Base-by-base conservation (phyloP, 2,888 invertebrate genomes). In the Spisula solida region DNA sequence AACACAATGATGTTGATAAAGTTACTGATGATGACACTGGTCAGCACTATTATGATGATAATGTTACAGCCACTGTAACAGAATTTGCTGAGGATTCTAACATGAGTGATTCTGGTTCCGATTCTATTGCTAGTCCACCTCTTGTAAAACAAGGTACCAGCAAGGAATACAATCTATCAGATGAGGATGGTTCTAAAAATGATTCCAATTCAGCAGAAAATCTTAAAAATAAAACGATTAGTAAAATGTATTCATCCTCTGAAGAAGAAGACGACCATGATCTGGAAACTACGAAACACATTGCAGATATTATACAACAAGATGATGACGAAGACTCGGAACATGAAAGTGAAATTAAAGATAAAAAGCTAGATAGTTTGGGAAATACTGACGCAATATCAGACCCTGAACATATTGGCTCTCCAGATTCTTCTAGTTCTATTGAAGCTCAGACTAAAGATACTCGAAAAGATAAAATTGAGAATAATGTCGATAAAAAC, bases 161-260 rank as follows among this genome's bases (percentile, higher is more conserved):
- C 25, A 20, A 25, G 60, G n/a, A 66, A n/a, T 34, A 78, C 6
- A 31, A 20, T 14, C 31, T 31, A 20, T 78, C 78, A 20, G 41
- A 78, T 25, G 29, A n/a, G 34, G 78, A 78, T 34, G 34, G 8
- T 41, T 20, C 20, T 78, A 34, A 34, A 47, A 81, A 20, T 31
- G 29, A 31, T 12, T 31, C 16, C 0, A 18, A n/a, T n/a, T 20
- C 60, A 20, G 5, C 20, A 18, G 51, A n/a, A 25, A 2, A n/a
- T 51, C 18, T 25, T 51, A 1, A n/a, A n/a, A n/a, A 41, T 41
- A 41, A 47, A n/a, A 75, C 47, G 1, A 31, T 48, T 0, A 25
- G 16, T 20, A 83, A 51, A 51, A 85, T 85, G 85, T 85, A 78
- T 56, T 84, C 84, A 25, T 84, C 84, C 10, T 84, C 84, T 0